A percentile compares a stretch with the other conserved stretches of the same genome.
Conservation (phyloP, 2,113 vertebrate species). For the Rhinichthys klamathensis region DNA sequence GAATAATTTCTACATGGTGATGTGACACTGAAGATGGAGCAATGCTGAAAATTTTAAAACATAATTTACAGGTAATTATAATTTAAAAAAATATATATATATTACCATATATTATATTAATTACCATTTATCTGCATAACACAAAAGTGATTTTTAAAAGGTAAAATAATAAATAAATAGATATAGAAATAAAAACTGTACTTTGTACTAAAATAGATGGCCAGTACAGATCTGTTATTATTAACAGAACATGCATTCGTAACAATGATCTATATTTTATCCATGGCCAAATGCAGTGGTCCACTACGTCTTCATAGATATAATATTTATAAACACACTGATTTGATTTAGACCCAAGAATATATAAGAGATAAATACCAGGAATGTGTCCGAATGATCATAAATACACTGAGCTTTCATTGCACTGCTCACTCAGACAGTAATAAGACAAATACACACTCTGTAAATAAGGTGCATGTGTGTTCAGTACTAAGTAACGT, state of each 20-base stretch:
- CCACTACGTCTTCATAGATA: background rate
- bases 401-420: too few species aligned
- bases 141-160: background rate
- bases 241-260: background rate
- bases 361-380: background rate
- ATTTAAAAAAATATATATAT: too few species aligned
- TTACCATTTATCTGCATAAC: background rate
- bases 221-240: background rate
- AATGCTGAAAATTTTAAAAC: too few species aligned
- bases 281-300: background rate
- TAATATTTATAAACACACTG: conserved; percentile 2
- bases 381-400: background rate
- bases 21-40: too few species aligned
- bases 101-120: background rate
- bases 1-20: too few species aligned
- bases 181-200: background rate
- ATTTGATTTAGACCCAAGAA: background rate
- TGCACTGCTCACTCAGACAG: background rate
- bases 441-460: background rate
- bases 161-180: too few species aligned
- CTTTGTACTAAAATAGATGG: background rate
- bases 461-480: background rate
- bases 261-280: background rate
- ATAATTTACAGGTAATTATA: too few species aligned
- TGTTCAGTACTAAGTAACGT: background rate